phyloP scores from a whole-genome alignment of 2,113 vertebrate species.

The Pithys albifrons region DNA sequence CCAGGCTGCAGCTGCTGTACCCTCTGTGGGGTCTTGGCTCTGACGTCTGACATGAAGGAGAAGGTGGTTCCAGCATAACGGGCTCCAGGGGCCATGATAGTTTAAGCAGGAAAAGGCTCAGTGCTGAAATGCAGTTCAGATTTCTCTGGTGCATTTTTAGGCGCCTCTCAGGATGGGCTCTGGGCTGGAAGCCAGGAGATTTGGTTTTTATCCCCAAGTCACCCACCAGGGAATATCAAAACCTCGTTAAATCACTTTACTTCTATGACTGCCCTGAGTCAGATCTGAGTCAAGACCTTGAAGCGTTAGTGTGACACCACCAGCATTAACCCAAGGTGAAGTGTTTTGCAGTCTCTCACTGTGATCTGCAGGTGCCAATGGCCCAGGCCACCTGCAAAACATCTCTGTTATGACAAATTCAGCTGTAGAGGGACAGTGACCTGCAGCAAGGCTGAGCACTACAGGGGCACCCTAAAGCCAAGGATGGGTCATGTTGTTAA shows the following conservation, averaged over 20 bases:
- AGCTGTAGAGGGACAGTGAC: not conserved
- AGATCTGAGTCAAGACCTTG: conserved; percentile 8
- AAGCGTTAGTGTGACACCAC: not conserved
- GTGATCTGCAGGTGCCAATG: not conserved
- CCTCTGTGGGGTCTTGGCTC: not conserved
- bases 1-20: not conserved
- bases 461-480: not conserved
- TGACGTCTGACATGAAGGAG: not conserved
- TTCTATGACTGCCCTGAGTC: conserved; percentile 5
- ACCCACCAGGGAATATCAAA: not conserved
- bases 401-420: not conserved
- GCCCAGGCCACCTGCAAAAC: conserved; percentile 22
- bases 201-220: not conserved
- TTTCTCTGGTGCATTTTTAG: not conserved
- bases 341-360: not conserved
- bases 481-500: not conserved
- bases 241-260: not conserved
- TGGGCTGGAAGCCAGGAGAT: not conserved
- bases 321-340: not conserved
- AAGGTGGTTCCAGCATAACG: not conserved
- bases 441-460: not conserved
- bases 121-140: not conserved
- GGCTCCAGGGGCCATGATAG: not conserved
- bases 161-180: not conserved
- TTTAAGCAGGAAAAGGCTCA: not conserved